These are phyloP conservation scores for Montifringilla adamsi DNA, from an alignment of 2,113 vertebrate species.

Conservation along the genomic window DNA sequence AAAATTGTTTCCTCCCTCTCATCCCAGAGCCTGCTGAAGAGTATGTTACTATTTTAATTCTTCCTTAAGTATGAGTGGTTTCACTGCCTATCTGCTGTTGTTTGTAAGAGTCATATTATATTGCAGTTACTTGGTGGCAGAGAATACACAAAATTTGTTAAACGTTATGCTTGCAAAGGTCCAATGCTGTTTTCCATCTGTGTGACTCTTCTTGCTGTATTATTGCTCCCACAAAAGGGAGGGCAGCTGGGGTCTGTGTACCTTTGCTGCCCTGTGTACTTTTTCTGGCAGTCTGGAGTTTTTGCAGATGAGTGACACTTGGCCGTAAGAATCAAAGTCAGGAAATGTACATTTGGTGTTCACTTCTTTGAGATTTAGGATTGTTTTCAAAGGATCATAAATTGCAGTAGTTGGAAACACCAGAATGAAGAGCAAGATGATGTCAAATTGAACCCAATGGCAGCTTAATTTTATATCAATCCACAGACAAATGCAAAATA, in stretches of 20 bases:
- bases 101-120: background rate
- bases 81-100: background rate
- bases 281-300: background rate
- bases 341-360: background rate
- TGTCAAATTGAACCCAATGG: background rate
- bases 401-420: background rate
- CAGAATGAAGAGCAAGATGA: background rate
- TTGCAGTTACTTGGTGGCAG: background rate
- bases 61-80: background rate
- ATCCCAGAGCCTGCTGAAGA: background rate
- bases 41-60: background rate
- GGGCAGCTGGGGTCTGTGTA: background rate
- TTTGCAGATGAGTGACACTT: background rate
- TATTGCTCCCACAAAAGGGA: background rate
- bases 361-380: background rate
- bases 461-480: background rate
- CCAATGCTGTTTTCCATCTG: background rate
- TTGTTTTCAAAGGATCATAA: background rate
- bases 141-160: background rate
- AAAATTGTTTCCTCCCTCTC: background rate
- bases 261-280: background rate
- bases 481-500: background rate
- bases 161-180: rapidly evolving
- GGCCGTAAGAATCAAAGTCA: background rate
- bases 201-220: background rate